A percentile compares a stretch with the other conserved stretches of the same genome.
Conservation (phyloP, 2,797 vertebrate genomes). For the Spinus olivaceus region DNA sequence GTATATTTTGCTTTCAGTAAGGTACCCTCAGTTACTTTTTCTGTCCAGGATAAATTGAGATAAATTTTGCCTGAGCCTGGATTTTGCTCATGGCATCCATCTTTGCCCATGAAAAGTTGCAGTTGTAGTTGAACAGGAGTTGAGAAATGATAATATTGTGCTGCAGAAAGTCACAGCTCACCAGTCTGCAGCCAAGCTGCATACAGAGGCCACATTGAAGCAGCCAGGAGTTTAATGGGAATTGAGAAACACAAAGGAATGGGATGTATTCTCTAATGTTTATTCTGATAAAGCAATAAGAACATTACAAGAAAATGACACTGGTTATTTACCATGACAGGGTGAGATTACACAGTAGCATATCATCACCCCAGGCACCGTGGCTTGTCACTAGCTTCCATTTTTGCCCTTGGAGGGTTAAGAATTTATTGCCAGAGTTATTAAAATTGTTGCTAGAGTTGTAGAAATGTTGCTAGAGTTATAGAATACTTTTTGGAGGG, state of each 20-base stretch:
- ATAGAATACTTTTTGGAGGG: not conserved
- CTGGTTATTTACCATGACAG: not conserved
- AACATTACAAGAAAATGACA: not conserved
- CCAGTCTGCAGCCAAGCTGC: not conserved
- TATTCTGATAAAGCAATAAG: not conserved
- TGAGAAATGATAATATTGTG: slow-evolving; percentile 7
- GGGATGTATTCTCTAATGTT: not conserved
- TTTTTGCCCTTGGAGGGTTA: not conserved
- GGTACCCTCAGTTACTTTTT: slow-evolving; percentile 3
- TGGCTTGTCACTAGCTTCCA: not conserved
- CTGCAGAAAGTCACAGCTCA: slow-evolving; percentile 26
- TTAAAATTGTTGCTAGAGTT: not conserved
- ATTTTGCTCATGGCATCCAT: slow-evolving; percentile 18
- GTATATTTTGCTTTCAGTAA: slow-evolving; percentile 44
- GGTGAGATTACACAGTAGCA: not conserved
- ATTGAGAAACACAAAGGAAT: not conserved
- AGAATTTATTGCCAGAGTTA: not conserved
- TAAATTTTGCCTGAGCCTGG: slow-evolving; percentile 10
- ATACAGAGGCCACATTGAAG: not conserved
- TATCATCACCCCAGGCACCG: not conserved
- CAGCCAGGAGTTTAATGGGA: not conserved
- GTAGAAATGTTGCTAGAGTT: not conserved
- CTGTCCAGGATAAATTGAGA: slow-evolving; percentile 49
- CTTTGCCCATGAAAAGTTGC: slow-evolving; percentile 36
- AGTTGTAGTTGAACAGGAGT: slow-evolving; percentile 8